Evolutionary conservation across 2,888 invertebrate species (phyloP).

Genomic region (Hyposoter didymator): DNA sequence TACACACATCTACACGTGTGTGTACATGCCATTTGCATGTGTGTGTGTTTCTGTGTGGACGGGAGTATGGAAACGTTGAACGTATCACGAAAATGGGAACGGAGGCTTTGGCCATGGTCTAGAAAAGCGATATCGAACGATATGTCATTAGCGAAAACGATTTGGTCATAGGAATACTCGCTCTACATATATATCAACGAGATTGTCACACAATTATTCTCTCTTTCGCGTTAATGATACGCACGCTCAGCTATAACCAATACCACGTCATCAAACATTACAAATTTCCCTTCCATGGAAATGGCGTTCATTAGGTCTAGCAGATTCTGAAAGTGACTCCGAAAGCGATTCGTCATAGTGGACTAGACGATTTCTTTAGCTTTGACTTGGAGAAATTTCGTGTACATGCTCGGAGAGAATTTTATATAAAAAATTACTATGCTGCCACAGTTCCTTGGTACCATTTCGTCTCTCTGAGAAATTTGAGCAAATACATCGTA

Average conservation of each 20-base stretch:
- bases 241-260: background rate
- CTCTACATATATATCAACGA: conserved; percentile 14
- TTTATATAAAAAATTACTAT: too few relatives aligned
- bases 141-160: conserved; percentile 63
- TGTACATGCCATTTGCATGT: conserved; percentile 8
- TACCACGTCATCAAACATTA: conserved; percentile 2
- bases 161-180: conserved; percentile 41
- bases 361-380: background rate
- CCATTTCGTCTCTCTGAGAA: too few relatives aligned
- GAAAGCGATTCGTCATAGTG: background rate
- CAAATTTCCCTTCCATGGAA: background rate
- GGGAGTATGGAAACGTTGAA: background rate
- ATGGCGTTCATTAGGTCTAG: background rate
- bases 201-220: conserved; percentile 57
- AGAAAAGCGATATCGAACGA: conserved; percentile 48
- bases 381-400: too few relatives aligned
- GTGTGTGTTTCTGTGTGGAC: background rate
- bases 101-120: conserved; percentile 23
- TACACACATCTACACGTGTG: conserved; percentile 4
- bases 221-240: conserved; percentile 50
- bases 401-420: too few relatives aligned
- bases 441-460: too few relatives aligned
- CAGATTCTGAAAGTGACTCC: background rate
- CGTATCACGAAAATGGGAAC: conserved; percentile 4
- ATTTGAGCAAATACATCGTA: too few relatives aligned